A percentile compares a stretch with the other conserved stretches of the same genome.
Conservation (phyloP, 2,888 invertebrate species). For the Cantharis rufa region DNA sequence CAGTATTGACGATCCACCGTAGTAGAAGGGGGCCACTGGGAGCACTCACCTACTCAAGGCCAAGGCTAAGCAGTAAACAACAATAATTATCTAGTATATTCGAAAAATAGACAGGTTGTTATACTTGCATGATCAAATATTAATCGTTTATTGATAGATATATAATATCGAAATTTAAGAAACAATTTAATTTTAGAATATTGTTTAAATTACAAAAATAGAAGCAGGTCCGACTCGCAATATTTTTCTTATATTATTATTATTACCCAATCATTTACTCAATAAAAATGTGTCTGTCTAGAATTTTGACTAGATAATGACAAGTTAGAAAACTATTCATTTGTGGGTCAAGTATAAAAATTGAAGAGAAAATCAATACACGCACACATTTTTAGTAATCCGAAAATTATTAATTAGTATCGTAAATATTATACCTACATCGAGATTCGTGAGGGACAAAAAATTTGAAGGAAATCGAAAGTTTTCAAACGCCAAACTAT, state of each 20-base stretch:
- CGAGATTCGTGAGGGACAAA: background rate
- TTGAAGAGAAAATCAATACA: background rate
- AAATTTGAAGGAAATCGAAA: background rate
- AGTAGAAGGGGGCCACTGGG: slow-evolving; percentile 40
- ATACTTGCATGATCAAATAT: slow-evolving; percentile 3
- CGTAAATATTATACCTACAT: too few relatives aligned
- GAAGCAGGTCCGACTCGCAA: background rate
- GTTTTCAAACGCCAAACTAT: background rate
- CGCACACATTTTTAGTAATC: background rate
- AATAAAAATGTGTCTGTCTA: too few relatives aligned
- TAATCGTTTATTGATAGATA: slow-evolving; percentile 1
- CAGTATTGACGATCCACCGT: slow-evolving; percentile 43
- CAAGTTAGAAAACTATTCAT: background rate
- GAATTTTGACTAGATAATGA: too few relatives aligned
- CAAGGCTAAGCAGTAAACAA: slow-evolving; percentile 49
- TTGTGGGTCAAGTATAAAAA: background rate
- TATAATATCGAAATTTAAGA: background rate
- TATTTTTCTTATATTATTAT: background rate
- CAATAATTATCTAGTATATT: slow-evolving; percentile 35
- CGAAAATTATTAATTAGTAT: background rate
- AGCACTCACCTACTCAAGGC: slow-evolving; percentile 51
- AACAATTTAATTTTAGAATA: background rate
- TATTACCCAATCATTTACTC: too few relatives aligned
- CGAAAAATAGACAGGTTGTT: slow-evolving; percentile 26
- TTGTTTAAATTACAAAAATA: background rate